Percentiles rank a stretch among this genome's conserved stretches.
These are phyloP conservation scores for Gryon sp. DNA, from an alignment of 1,140 invertebrate species.

Conservation along the genomic window DNA sequence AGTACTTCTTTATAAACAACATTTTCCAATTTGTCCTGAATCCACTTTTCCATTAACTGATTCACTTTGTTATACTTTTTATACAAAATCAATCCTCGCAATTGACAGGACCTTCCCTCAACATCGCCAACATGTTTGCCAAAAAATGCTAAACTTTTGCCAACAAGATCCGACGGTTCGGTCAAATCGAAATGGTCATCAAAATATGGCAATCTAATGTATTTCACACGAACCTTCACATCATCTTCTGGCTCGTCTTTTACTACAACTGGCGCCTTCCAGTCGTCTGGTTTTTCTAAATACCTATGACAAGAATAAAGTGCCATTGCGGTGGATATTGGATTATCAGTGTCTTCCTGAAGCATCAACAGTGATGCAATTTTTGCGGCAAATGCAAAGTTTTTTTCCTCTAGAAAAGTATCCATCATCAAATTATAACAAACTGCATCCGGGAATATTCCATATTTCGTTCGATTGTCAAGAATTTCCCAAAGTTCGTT, in stretches of 20 bases:
- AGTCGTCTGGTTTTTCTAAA: slow-evolving; percentile 81
- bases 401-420: slow-evolving; percentile 84
- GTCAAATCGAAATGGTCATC: slow-evolving; percentile 93
- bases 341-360: slow-evolving; percentile 91
- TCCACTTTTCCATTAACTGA: slow-evolving; percentile 73
- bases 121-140: slow-evolving; percentile 79
- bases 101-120: slow-evolving; percentile 83
- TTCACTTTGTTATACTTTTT: slow-evolving; percentile 84
- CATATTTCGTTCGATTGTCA: slow-evolving; percentile 91
- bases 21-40: slow-evolving; percentile 62
- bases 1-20: slow-evolving; percentile 76
- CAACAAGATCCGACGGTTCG: slow-evolving; percentile 84
- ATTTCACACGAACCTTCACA: slow-evolving; percentile 88
- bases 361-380: slow-evolving; percentile 90
- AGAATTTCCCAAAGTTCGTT: slow-evolving; percentile 86
- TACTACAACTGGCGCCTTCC: slow-evolving; percentile 75
- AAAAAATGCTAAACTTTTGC: slow-evolving; percentile 87
- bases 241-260: slow-evolving; percentile 82
- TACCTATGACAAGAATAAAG: slow-evolving; percentile 89
- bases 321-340: slow-evolving; percentile 84
- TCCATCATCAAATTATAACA: slow-evolving; percentile 91
- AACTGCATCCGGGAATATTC: slow-evolving; percentile 92
- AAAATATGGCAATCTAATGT: slow-evolving; percentile 88
- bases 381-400: slow-evolving; percentile 87
- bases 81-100: slow-evolving; percentile 85